Percentiles rank a stretch among this genome's conserved stretches.
Conservation (phyloP, 2,113 vertebrate species). For the Sporophila hypoxantha region DNA sequence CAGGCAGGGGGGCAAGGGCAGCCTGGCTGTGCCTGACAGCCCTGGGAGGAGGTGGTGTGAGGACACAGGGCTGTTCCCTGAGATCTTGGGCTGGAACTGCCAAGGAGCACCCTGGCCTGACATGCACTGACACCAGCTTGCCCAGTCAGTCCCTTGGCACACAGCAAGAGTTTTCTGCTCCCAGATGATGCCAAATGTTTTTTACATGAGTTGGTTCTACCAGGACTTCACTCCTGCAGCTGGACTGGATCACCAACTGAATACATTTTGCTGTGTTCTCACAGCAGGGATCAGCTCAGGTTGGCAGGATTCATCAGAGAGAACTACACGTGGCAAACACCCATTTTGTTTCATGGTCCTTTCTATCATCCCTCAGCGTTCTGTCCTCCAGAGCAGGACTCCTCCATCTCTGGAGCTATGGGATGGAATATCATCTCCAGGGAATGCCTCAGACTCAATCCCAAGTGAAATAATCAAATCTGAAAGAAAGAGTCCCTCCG, state of each 20-base stretch:
- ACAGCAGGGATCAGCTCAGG: not conserved
- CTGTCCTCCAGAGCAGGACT: not conserved
- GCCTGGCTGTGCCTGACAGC: not conserved
- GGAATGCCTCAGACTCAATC: not conserved
- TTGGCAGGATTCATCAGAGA: not conserved
- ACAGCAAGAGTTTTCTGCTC: not conserved
- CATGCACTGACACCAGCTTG: fast-evolving
- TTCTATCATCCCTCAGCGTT: not conserved
- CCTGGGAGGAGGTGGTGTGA: not conserved
- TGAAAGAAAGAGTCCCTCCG: not conserved
- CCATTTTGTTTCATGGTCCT: not conserved
- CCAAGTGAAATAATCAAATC: not conserved
- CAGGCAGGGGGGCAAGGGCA: not conserved
- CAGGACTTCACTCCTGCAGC: not conserved
- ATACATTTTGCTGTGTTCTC: not conserved
- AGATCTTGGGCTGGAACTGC: not conserved
- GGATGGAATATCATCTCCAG: not conserved
- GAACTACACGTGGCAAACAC: not conserved
- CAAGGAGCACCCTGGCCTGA: not conserved
- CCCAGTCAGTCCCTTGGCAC: not conserved
- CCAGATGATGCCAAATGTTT: not conserved
- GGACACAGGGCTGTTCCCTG: fast-evolving
- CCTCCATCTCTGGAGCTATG: not conserved
- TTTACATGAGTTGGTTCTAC: not conserved
- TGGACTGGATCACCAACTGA: not conserved